phyloP scores from a whole-genome alignment of 2,797 vertebrate genomes.

The Prunella strophiata region DNA sequence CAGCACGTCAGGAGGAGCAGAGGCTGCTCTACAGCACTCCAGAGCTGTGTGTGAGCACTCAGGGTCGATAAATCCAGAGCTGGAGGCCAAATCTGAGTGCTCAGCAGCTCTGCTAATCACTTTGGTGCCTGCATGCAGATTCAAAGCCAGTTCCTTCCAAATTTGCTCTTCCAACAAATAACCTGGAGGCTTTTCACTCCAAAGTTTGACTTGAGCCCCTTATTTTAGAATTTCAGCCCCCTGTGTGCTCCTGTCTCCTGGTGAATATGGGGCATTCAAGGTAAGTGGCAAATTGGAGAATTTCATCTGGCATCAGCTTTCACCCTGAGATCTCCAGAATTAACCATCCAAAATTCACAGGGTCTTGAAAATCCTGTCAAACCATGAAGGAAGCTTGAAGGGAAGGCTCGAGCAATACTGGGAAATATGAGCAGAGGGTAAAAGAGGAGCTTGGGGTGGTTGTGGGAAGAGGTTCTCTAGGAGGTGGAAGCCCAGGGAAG shows the following conservation, averaged over 20 bases:
- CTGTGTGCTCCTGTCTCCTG: background rate
- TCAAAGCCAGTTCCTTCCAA: background rate
- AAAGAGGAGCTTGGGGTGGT: background rate
- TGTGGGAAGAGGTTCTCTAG: background rate
- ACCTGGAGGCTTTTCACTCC: background rate
- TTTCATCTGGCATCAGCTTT: background rate
- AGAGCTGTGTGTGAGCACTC: background rate
- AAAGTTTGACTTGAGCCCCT: background rate
- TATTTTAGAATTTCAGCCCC: background rate
- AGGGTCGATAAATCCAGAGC: background rate
- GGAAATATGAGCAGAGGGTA: background rate
- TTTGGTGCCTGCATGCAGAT: background rate
- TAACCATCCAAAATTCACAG: background rate
- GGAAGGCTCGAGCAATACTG: background rate
- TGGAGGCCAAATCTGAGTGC: background rate
- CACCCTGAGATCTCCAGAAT: background rate
- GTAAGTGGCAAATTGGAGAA: background rate
- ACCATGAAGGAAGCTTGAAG: background rate
- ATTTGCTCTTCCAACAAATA: background rate
- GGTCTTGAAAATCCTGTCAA: background rate
- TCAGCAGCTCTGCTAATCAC: constrained; percentile 1
- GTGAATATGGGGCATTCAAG: background rate
- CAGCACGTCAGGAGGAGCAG: background rate
- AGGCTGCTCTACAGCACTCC: constrained; percentile 11
- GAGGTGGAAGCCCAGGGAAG: background rate